phyloP scores from a whole-genome alignment of 2,888 invertebrate genomes.

The Thymelicus acteon region DNA sequence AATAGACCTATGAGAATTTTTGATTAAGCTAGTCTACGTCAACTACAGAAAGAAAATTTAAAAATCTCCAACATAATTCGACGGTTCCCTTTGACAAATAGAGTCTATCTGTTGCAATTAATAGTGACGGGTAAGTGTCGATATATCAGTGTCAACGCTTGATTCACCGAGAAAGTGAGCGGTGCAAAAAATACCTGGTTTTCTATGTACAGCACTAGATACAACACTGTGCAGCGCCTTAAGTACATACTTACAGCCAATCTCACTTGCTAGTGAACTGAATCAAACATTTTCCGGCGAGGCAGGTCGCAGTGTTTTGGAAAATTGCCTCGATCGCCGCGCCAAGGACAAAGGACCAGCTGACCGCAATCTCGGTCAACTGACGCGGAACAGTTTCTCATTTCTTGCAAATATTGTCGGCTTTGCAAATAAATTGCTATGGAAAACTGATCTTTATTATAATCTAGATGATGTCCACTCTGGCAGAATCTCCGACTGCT shows the following conservation, averaged over 20 bases:
- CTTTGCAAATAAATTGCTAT: constrained; percentile 5
- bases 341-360: constrained; percentile 50
- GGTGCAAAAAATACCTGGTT: too few species aligned
- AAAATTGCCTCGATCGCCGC: constrained; percentile 39
- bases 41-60: background rate
- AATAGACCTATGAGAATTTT: constrained; percentile 1
- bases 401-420: constrained; percentile 20
- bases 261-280: constrained; percentile 16
- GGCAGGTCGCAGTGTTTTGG: constrained; percentile 38
- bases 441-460: constrained; percentile 4
- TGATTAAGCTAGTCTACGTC: background rate
- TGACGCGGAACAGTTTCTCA: constrained; percentile 28
- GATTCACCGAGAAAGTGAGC: too few species aligned
- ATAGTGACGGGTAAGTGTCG: too few species aligned
- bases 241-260: background rate
- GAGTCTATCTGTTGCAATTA: too few species aligned
- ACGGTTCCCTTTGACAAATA: too few species aligned
- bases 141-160: too few species aligned
- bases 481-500: too few species aligned
- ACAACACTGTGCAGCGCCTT: too few species aligned
- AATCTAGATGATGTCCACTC: too few species aligned
- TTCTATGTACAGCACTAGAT: too few species aligned
- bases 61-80: too few species aligned
- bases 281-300: constrained; percentile 41
- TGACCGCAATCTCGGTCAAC: constrained; percentile 47